Evolutionary conservation across 1,140 invertebrate genomes (phyloP), one percentile per base, ranked within the genome.

Genomic region (Drosophila equinoxialis): DNA sequence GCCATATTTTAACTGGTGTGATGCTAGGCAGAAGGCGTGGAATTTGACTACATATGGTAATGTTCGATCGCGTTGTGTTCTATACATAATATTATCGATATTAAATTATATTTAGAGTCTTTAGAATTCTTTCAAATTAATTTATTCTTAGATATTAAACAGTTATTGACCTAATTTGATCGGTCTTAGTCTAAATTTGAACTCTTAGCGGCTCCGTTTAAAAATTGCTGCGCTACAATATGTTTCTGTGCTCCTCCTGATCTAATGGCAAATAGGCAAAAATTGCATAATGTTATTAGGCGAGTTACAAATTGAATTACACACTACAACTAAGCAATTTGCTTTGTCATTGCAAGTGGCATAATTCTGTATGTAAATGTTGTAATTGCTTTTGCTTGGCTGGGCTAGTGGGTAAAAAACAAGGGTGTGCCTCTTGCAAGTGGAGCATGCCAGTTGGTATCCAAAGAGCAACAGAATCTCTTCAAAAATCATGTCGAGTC

Each of bases 401-500:
- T 45, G 45, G 45, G 58, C 11, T 39, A 39, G 81, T 76, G 74
- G 74, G 74, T 71, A 71, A 70, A 51, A 48, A 61, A 7, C 59
- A 7, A 63, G 72, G 71, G 78, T 76, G 83, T 65, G 80, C 83
- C 79, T 64, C 2, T 10, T 51, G 71, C 69, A 67, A 69, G 14
- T 70, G 71, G 76, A 68, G 65, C 72, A 65, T 64, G 61, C 14
- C 41, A 41, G 33, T 23, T 54, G 48, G 45, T 74, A 39, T 3
- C 37, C 10, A 39, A 39, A 39, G 37, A 39, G 55, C 59, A 7
- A 48, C 20, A 77, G 73, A 87, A 79, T 82, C 61, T 73, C 73
- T 67, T 51, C 6, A 51, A 51, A 37, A 81, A 82, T 87, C 71
- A 74, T 86, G 79, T 77, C 83, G 70, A 83, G 62, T 86, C 83